These are phyloP conservation scores for Liodrosophila aerea DNA, from an alignment of 2,888 invertebrate genomes.

Conservation along the genomic window DNA sequence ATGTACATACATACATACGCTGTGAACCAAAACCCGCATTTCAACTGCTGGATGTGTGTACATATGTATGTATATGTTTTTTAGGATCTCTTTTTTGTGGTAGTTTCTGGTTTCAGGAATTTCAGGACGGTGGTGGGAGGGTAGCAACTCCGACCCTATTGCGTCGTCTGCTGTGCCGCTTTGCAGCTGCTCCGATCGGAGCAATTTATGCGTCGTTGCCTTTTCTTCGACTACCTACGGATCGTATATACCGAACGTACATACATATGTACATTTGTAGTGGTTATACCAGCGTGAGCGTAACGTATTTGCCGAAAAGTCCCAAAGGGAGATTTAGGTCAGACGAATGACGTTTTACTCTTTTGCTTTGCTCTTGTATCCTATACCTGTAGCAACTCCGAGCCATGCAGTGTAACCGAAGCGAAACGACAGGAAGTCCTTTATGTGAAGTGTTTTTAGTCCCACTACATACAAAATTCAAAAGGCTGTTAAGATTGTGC, in stretches of 20 bases:
- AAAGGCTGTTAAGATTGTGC: conserved; percentile 8
- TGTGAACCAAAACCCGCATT: neutral
- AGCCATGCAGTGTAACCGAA: conserved; percentile 46
- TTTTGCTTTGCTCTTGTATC: neutral
- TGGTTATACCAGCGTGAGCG: too few species aligned
- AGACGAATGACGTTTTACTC: conserved; percentile 21
- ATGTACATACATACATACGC: neutral
- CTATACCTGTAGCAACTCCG: conserved; percentile 54
- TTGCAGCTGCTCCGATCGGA: conserved; percentile 52
- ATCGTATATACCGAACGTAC: conserved; percentile 35
- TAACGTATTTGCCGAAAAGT: conserved; percentile 53
- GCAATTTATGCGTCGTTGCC: conserved; percentile 29
- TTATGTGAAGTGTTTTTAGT: neutral
- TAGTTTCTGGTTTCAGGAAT: conserved; percentile 58
- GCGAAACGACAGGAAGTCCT: conserved; percentile 62
- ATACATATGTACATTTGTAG: too few species aligned
- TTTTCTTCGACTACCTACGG: conserved; percentile 41
- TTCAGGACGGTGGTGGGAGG: conserved; percentile 19
- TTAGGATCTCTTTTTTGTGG: conserved; percentile 37
- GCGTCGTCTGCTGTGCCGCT: conserved; percentile 25
- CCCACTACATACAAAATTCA: neutral
- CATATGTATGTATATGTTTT: conserved; percentile 1
- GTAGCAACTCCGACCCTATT: conserved; percentile 34
- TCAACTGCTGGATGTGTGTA: neutral
- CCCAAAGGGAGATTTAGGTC: conserved; percentile 50